Evolutionary conservation across 1,140 invertebrate species (phyloP).

Genomic region (Chymomyza costata): DNA sequence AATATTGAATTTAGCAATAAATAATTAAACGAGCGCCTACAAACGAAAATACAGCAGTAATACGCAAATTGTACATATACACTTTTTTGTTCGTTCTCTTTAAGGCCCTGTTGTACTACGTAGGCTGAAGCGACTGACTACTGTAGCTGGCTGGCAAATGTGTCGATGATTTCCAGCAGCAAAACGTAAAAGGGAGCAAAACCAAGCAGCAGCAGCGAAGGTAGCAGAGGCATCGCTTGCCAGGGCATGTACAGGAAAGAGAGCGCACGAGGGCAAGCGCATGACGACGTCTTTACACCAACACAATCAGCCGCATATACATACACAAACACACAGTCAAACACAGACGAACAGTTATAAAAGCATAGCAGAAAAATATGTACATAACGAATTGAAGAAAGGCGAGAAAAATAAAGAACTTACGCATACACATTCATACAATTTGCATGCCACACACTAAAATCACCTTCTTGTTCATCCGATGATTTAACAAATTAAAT

Average conservation of each 20-base stretch:
- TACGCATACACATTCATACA: constrained; percentile 42
- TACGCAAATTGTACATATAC: too few species aligned
- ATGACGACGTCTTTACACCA: constrained; percentile 57
- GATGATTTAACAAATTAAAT: constrained; percentile 34
- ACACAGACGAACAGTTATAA: constrained; percentile 9
- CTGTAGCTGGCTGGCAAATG: constrained; percentile 18
- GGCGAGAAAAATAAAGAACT: constrained; percentile 38
- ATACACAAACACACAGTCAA: constrained; percentile 16
- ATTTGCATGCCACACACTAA: constrained; percentile 17
- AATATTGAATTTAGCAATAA: too few species aligned
- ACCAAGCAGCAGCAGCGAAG: constrained; percentile 13
- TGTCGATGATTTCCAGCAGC: constrained; percentile 28
- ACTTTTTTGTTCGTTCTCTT: too few species aligned
- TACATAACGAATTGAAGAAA: constrained; percentile 42
- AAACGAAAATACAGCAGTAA: too few species aligned
- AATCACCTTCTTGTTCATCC: too few species aligned
- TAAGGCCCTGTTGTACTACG: too few species aligned
- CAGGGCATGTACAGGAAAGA: constrained; percentile 47
- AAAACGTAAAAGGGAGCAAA: constrained; percentile 31
- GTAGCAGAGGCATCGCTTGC: constrained; percentile 13
- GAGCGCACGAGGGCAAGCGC: constrained; percentile 60
- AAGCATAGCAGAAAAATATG: constrained; percentile 32
- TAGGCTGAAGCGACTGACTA: too few species aligned
- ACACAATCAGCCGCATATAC: constrained; percentile 23
- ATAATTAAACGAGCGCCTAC: too few species aligned